Evolutionary conservation across 2,113 vertebrate species (phyloP).

Genomic region (Channa argus): DNA sequence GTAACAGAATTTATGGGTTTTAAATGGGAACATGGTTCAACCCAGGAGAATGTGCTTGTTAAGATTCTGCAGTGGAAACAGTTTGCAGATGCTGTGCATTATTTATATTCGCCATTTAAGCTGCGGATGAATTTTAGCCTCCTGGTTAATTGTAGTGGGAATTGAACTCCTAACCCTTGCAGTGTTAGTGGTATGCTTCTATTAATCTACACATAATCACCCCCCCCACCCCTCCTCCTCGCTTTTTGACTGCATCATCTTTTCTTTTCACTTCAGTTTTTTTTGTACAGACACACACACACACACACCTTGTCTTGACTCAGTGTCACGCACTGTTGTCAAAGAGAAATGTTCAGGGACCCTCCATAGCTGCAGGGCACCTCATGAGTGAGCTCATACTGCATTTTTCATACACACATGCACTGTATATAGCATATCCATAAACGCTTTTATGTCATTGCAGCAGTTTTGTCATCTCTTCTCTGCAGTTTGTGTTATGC

Average conservation of each 20-base stretch:
- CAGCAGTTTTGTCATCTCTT: neutral
- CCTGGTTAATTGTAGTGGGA: neutral
- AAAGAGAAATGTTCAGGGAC: slow-evolving; percentile 24
- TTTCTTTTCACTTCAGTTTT: slow-evolving; percentile 6
- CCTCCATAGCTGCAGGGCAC: slow-evolving; percentile 3
- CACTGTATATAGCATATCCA: slow-evolving; percentile 12
- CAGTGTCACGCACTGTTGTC: slow-evolving; percentile 32
- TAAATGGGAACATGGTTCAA: too few relatives aligned
- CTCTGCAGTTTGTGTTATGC: neutral
- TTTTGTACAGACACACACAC: neutral
- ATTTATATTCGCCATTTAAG: slow-evolving; percentile 14
- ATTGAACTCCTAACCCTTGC: neutral
- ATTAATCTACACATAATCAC: slow-evolving; percentile 1
- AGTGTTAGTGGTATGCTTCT: neutral
- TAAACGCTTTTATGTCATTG: neutral
- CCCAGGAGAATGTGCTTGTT: neutral
- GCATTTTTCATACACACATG: neutral
- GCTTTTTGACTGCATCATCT: slow-evolving; percentile 8
- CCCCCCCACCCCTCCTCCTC: neutral
- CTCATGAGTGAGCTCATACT: neutral
- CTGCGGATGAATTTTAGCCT: neutral
- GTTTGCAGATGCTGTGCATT: slow-evolving; percentile 10
- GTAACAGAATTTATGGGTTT: too few relatives aligned
- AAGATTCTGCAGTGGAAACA: neutral
- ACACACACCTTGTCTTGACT: neutral